These are phyloP conservation scores for Aratinga solstitialis DNA, from an alignment of 2,797 vertebrate genomes.

Conservation along the genomic window DNA sequence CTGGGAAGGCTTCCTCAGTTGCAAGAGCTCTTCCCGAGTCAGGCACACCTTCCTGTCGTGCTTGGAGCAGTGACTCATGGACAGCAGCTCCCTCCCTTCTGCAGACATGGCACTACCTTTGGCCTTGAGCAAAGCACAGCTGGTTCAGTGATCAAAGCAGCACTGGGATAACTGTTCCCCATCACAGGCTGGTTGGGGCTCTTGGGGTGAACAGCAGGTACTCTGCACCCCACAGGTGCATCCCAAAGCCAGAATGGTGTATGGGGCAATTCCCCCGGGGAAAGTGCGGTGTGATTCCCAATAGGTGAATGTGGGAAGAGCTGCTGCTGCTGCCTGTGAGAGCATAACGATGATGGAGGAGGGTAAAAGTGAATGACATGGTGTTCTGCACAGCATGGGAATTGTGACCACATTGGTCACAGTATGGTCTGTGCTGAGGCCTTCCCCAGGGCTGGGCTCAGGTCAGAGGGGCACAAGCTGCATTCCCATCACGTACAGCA, in stretches of 20 bases:
- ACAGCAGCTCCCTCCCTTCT: background rate
- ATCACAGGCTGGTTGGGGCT: background rate
- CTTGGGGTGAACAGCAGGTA: background rate
- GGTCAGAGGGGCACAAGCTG: background rate
- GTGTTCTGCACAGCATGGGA: background rate
- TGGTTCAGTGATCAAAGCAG: background rate
- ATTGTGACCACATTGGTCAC: background rate
- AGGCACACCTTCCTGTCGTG: background rate
- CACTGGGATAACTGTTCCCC: background rate
- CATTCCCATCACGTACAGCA: accelerated
- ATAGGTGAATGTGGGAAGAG: background rate
- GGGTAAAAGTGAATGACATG: background rate
- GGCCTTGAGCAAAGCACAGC: accelerated
- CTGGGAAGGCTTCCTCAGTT: background rate
- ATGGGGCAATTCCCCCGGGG: background rate
- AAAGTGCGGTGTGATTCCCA: background rate
- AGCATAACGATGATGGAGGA: too few relatives aligned
- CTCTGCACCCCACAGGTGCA: background rate
- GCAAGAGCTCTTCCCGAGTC: background rate
- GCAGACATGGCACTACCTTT: accelerated
- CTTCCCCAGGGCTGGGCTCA: background rate
- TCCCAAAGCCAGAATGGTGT: background rate
- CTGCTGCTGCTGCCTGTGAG: accelerated
- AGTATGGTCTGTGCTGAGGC: background rate
- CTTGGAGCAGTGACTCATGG: background rate